These are phyloP conservation scores for Tringa solitaria DNA, from an alignment of 2,113 vertebrate species.

Conservation along the genomic window DNA sequence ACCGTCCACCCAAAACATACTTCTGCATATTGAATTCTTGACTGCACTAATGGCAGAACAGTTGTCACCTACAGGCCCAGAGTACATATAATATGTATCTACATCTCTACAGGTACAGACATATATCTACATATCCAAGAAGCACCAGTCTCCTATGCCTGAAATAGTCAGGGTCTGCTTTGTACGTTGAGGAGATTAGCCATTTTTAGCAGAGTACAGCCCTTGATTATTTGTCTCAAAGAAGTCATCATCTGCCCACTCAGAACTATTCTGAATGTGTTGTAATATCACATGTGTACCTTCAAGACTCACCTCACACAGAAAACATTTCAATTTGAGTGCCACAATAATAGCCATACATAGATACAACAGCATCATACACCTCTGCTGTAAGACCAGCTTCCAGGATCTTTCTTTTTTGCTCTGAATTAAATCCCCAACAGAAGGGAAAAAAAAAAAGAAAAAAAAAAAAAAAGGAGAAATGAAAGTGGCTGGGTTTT, in stretches of 20 bases:
- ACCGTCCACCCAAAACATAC: background rate
- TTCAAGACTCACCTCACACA: background rate
- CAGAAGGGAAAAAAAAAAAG: too few species aligned
- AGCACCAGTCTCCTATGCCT: slow-evolving; percentile 10
- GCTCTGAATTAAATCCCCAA: background rate
- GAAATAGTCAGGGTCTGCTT: background rate
- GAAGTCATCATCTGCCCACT: background rate
- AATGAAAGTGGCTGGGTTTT: background rate
- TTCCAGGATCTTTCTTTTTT: background rate
- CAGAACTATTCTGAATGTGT: background rate
- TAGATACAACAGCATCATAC: background rate
- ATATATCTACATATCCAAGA: background rate
- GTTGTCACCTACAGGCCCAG: background rate
- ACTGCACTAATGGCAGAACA: background rate
- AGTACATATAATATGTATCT: background rate
- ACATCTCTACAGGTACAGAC: background rate
- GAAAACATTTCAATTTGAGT: background rate
- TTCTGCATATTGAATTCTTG: background rate
- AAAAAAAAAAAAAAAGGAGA: background rate
- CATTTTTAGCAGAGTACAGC: slow-evolving; percentile 1
- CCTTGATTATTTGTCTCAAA: slow-evolving; percentile 25
- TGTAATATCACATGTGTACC: background rate
- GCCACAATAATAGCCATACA: background rate
- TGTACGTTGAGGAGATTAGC: background rate
- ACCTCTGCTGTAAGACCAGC: background rate